phyloP scores from a whole-genome alignment of 2,113 vertebrate species.

The Bambusicola thoracicus region DNA sequence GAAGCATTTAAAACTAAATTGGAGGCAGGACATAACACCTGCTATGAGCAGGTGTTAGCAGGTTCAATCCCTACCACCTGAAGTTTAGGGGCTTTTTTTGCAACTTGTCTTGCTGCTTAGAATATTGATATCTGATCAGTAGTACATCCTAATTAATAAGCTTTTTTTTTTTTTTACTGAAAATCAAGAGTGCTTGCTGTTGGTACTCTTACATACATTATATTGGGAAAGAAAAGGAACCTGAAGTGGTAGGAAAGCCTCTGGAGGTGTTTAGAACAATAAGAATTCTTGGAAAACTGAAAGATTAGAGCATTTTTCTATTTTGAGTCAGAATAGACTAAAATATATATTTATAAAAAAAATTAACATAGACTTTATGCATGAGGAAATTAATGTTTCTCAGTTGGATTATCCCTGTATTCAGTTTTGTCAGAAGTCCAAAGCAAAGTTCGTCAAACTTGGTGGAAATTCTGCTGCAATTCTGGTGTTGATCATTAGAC shows the following conservation, averaged over 20 bases:
- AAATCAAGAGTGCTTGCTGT: background rate
- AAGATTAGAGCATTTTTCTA: background rate
- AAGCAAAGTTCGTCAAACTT: background rate
- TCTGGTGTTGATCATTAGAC: background rate
- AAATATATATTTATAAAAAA: background rate
- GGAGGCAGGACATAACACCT: fast-evolving
- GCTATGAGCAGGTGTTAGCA: background rate
- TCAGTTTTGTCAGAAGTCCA: background rate
- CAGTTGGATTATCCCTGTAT: background rate
- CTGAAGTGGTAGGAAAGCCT: fast-evolving
- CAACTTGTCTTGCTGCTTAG: background rate
- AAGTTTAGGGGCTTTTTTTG: background rate
- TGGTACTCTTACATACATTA: background rate
- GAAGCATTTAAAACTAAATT: background rate
- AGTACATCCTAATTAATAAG: background rate
- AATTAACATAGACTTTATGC: background rate
- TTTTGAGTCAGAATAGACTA: background rate
- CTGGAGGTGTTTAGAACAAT: fast-evolving
- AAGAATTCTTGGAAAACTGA: background rate
- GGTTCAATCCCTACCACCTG: background rate
- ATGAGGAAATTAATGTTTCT: background rate
- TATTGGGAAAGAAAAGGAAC: background rate
- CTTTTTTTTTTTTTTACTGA: background rate
- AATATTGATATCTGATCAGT: background rate
- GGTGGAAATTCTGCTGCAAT: background rate